Percentiles rank a stretch among this genome's conserved stretches.
Conservation (phyloP, 2,888 invertebrate species). For the Caenorhabditis sp. region DNA sequence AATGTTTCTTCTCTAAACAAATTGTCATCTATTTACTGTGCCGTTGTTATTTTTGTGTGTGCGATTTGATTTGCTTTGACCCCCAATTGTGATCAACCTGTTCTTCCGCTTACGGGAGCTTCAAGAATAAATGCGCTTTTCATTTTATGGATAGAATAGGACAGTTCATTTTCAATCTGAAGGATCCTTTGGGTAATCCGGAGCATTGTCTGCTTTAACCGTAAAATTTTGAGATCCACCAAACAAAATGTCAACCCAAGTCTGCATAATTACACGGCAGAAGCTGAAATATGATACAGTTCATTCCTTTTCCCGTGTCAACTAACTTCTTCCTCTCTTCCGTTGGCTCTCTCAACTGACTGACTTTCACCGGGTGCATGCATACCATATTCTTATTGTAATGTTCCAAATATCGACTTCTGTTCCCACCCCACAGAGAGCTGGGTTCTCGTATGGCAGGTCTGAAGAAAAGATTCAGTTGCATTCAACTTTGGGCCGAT, state of each 20-base stretch:
- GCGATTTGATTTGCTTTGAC: too few species aligned
- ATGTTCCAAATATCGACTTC: neutral
- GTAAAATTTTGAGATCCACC: slow-evolving; percentile 17
- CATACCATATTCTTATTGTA: slow-evolving; percentile 9
- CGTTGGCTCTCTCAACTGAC: slow-evolving; percentile 11
- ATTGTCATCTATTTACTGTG: too few species aligned
- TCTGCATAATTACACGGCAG: slow-evolving; percentile 17
- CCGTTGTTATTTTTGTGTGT: too few species aligned
- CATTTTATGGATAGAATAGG: too few species aligned
- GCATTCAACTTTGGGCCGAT: neutral
- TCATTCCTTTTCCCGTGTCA: too few species aligned
- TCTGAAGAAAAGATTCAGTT: slow-evolving; percentile 10
- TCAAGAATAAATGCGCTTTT: too few species aligned
- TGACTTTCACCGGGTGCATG: slow-evolving; percentile 50
- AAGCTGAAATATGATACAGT: slow-evolving; percentile 7
- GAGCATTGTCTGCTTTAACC: slow-evolving; percentile 21
- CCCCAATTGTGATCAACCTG: too few species aligned
- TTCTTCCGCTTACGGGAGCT: too few species aligned
- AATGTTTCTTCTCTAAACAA: too few species aligned
- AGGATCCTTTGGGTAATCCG: slow-evolving; percentile 28
- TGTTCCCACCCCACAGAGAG: slow-evolving; percentile 30
- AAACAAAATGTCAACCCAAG: slow-evolving; percentile 15
- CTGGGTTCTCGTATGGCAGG: neutral
- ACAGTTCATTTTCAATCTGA: too few species aligned
- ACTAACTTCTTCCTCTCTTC: slow-evolving; percentile 2